A percentile compares a stretch with the other conserved stretches of the same genome.
phyloP scores from a whole-genome alignment of 2,113 vertebrate species.

The Australoheros scitulus region DNA sequence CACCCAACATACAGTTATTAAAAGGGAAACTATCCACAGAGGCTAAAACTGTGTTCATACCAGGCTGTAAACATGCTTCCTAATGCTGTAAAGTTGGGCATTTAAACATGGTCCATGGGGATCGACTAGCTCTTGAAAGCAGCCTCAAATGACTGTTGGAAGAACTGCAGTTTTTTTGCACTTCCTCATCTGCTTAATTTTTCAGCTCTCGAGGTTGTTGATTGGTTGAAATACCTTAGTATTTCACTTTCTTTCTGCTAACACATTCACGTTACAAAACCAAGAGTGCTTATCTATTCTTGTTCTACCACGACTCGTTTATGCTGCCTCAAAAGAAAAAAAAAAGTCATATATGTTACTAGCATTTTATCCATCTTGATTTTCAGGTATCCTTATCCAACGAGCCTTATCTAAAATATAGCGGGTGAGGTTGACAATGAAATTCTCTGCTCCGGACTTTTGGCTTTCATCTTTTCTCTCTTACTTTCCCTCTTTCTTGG shows the following conservation, averaged over 20 bases:
- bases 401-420: background rate
- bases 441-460: background rate
- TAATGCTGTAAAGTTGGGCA: background rate
- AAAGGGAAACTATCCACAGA: background rate
- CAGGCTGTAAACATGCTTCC: background rate
- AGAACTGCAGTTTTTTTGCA: background rate
- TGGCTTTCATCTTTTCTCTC: constrained; percentile 21
- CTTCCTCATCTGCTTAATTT: background rate
- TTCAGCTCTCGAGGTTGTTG: background rate
- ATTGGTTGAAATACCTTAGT: background rate
- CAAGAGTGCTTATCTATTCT: background rate
- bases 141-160: background rate
- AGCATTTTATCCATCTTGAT: background rate
- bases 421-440: background rate
- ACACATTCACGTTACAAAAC: background rate
- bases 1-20: background rate
- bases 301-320: background rate
- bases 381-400: background rate
- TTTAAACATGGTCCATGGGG: background rate
- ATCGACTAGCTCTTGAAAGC: background rate
- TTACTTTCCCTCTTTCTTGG: constrained; percentile 31
- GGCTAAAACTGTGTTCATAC: background rate
- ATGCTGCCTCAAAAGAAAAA: background rate
- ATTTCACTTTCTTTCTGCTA: background rate
- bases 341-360: background rate